Conservation (phyloP, 1,140 invertebrate species). For the Ceratosolen fusciceps region DNA sequence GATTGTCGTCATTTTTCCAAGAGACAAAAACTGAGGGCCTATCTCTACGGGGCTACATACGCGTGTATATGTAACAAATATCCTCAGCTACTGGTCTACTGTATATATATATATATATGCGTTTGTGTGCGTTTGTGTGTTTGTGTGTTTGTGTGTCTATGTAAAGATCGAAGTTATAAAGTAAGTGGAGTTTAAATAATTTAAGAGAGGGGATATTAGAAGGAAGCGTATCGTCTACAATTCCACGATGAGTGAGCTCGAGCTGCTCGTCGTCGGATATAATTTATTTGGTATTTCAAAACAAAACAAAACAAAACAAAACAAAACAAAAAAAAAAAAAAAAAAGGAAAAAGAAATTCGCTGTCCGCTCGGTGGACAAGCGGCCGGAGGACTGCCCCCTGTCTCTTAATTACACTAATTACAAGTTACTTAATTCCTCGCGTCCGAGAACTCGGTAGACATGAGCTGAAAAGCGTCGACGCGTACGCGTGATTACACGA, state of each 20-base stretch:
- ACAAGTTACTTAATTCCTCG: constrained; percentile 45
- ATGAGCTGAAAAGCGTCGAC: background rate
- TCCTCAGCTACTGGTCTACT: too few species aligned
- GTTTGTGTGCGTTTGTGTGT: too few species aligned
- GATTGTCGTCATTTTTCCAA: background rate
- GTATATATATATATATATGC: too few species aligned
- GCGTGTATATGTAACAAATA: background rate
- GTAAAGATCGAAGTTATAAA: too few species aligned
- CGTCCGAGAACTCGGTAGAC: background rate
- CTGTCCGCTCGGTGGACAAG: constrained; percentile 39
- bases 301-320: background rate
- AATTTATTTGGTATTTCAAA: constrained; percentile 20
- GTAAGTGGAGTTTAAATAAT: background rate
- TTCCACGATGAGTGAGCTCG: background rate
- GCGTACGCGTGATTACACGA: constrained; percentile 6
- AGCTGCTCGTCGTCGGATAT: constrained; percentile 3
- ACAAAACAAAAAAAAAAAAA: too few species aligned
- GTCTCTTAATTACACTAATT: constrained; percentile 47
- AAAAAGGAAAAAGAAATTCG: constrained; percentile 30
- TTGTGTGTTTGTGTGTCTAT: too few species aligned
- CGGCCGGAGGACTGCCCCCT: background rate
- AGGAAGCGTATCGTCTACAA: background rate
- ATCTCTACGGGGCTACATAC: background rate
- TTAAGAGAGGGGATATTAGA: background rate
- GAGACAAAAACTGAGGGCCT: background rate